These are phyloP conservation scores for Watsonalla binaria DNA, from an alignment of 2,888 invertebrate species.

Conservation along the genomic window DNA sequence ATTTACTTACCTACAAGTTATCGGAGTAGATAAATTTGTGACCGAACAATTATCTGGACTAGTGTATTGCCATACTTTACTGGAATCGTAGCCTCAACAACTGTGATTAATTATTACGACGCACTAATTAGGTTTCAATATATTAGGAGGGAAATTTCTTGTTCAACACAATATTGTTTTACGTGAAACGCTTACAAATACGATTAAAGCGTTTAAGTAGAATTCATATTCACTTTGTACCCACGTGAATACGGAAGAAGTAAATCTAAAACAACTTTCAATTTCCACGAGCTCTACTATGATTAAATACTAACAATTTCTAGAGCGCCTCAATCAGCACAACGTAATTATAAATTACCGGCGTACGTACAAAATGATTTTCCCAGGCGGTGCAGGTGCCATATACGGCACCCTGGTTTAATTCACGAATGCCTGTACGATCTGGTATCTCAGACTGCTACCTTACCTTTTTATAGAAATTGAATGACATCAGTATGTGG, in stretches of 20 bases:
- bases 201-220: no score
- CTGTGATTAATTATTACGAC: no score
- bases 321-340: not conserved
- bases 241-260: no score
- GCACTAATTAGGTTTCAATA: no score
- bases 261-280: no score
- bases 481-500: not conserved
- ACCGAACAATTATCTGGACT: not conserved
- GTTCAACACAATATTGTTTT: no score
- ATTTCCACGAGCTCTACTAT: no score
- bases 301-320: not conserved
- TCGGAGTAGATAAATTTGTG: not conserved
- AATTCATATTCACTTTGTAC: no score
- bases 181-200: no score
- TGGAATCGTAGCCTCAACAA: no score
- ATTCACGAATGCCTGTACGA: not conserved
- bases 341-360: not conserved
- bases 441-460: not conserved
- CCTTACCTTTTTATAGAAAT: not conserved
- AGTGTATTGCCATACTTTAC: not conserved
- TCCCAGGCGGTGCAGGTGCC: not conserved
- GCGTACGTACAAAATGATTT: not conserved
- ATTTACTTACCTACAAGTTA: conserved; percentile 5
- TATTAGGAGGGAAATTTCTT: no score
- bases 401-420: not conserved